phyloP scores from a whole-genome alignment of 2,888 invertebrate species.

The Herminia tarsipennalis region DNA sequence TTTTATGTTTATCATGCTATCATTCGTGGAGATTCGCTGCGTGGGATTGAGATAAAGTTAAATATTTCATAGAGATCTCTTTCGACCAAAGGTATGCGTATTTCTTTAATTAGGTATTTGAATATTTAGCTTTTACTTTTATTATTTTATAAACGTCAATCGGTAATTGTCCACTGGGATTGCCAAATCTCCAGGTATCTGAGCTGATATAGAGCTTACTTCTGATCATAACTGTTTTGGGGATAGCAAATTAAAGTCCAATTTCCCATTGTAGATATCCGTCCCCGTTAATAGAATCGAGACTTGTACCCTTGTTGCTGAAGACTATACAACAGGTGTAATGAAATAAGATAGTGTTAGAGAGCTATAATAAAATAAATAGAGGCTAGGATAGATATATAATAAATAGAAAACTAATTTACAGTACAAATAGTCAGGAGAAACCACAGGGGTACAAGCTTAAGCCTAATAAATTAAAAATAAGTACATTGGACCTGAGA shows the following conservation, averaged over 20 bases:
- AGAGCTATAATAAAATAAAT: too few relatives aligned
- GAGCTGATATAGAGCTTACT: not conserved
- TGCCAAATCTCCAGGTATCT: not conserved
- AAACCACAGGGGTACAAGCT: too few relatives aligned
- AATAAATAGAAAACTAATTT: too few relatives aligned
- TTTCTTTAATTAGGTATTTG: not conserved
- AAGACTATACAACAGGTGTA: not conserved
- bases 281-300: slow-evolving; percentile 8
- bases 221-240: not conserved
- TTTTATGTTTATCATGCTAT: not conserved
- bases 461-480: too few relatives aligned
- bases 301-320: slow-evolving; percentile 1
- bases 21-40: not conserved
- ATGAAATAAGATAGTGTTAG: too few relatives aligned
- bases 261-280: slow-evolving; percentile 9
- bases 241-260: slow-evolving; percentile 9
- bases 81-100: not conserved
- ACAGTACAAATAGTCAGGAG: too few relatives aligned
- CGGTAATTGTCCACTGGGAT: slow-evolving; percentile 1
- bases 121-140: not conserved
- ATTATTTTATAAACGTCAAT: not conserved
- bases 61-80: slow-evolving; percentile 1
- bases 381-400: too few relatives aligned
- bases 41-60: not conserved
- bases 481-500: too few relatives aligned